Base-by-base conservation (phyloP, 2,797 vertebrate species). In the Coregonus sp. region DNA sequence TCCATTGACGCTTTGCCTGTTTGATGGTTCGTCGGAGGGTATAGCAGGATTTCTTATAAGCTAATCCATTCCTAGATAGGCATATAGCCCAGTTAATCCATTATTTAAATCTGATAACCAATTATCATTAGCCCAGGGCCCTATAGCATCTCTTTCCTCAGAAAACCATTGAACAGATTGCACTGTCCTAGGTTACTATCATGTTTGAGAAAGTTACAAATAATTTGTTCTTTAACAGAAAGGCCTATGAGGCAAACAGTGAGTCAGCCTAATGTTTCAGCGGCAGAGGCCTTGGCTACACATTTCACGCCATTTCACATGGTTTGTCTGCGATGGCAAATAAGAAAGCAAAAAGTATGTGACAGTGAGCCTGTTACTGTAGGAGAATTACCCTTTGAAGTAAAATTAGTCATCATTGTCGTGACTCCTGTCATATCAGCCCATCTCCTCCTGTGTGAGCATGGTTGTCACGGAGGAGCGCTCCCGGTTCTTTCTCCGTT, bases 361-460 rank as follows among this genome's bases (percentile, higher is more conserved):
- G 81, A 82, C 75, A 74, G 80, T 72, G 65, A 77, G 77, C 80
- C 79, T 80, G 52, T 77, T 72, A 77, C 75, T 77, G 78, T 71
- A 66, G 76, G 75, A 82, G 82, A 80, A 88, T 84, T 78, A 81
- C 56, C 73, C 81, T 88, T 86, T 88, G 83, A 89, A 89, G 88
- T 81, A 29, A 87, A 87, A 84, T 90, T 86, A 87, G 72, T 85
- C 89, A 82, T 75, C 56, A 68, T 71, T 84, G 86, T 88, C 81
- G 79, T 90, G 90, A 90, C 87, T 86, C 40, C 40, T 47, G 40
- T 47, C 75, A 74, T 83, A 78, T 77, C 51, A 47, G 69, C 59
- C 56, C 68, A 80, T 78, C 77, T 78, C 40, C 0, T 71, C 18
- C 67, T 67, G 72, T 78, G 47, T 75, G 77, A 35, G 78, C 75